Evolutionary conservation across 2,113 vertebrate species (phyloP), one percentile per base, ranked within the genome.

Genomic region (Ailuropoda melanoleuca): DNA sequence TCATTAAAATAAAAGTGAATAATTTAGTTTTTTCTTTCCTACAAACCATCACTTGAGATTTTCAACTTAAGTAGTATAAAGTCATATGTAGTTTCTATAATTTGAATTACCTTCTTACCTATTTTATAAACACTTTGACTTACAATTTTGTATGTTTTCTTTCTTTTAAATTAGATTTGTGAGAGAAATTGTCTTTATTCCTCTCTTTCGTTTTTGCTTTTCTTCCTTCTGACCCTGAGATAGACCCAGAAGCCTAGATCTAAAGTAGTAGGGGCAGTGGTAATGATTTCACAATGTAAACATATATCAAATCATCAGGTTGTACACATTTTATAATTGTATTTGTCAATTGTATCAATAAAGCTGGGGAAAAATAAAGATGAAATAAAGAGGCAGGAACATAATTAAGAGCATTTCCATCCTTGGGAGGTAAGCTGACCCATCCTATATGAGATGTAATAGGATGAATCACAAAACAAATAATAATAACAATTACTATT

Each of bases 141-240:
- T 88, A 29, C 13, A 72, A 75, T 43, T 95, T 60, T 70, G 12
- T 48, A 10, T n/a, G 1, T 43, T 95, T 72, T 89, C 31, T 60
- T 95, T 81, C 34, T 81, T 81, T 72, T 81, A 87, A 62, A 87
- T 81, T 92, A 60, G 34, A 88, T 43, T 81, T 83, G 6, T 34
- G 5, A 46, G 11, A 92, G 23, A 53, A 81, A 70, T 87, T 58
- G 9, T 58, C 39, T 72, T 80, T 89, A 80, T 70, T 92, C 12
- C 7, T 95, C 34, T 95, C 26, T 83, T 89, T 95, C 55, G 17
- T 72, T 80, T 95, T 95, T 92, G 43, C 6, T 62, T 81, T 48
- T 46, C 58, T 78, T 95, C 39, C 86, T 93, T 9, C 17, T 66
- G 50, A 64, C 6, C 29, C 34, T 72, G 13, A 88, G 12, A 24